Percentiles rank a stretch among this genome's conserved stretches.
Conservation (phyloP, 2,113 vertebrate species). For the human region GRCh38 chr3:111574001-111574500, state of each 20-base stretch:
- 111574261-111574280: background rate
- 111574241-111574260: background rate
- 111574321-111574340: background rate
- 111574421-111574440: background rate
- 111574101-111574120: background rate
- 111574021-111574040: background rate
- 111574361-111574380: background rate
- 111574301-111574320: background rate
- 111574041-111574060: background rate
- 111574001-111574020: background rate
- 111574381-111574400: background rate
- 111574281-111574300: background rate
- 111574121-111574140: background rate
- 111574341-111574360: background rate
- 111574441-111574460: background rate
- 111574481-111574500: slow-evolving; percentile 12
- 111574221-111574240: background rate
- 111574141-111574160: background rate
- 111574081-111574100: background rate
- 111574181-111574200: background rate
- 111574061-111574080: background rate
- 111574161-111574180: background rate
- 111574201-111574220: background rate
- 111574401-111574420: background rate
- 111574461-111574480: background rate